Base-by-base conservation (phyloP, 1,140 invertebrate genomes). In the Cydia strobilella region DNA sequence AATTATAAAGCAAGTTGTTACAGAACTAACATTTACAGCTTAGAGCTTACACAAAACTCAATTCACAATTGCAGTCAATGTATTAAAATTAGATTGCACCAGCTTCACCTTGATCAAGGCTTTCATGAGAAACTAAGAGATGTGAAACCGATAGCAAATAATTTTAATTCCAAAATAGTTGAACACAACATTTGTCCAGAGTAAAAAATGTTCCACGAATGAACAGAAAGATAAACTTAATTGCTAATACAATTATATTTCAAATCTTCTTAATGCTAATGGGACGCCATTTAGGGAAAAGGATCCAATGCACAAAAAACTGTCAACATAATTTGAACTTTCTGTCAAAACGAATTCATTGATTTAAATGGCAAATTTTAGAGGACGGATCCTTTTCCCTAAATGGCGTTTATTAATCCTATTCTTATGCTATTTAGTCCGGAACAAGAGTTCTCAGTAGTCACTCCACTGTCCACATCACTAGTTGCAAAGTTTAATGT, bases 401-500 rank as follows among this genome's bases (percentile, higher is more conserved):
- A n/a, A n/a, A n/a, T n/a, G n/a, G n/a, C n/a, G n/a, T n/a, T n/a
- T n/a, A n/a, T 86, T 85, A 76, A 87, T 90, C 90, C 77, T 79
- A 81, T 86, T 88, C 91, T 89, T 76, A 73, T 84, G 74, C 87
- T 90, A 91, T 81, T 85, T 84, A 89, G 88, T 90, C 90, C 89
- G 83, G 89, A 89, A 85, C 84, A 86, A 86, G 81, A 86, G 84
- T 87, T 88, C 81, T 77, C 79, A 82, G 82, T 82, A 87, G 84
- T 86, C 88, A 91, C 87, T 86, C 82, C 88, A 90, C 86, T 86
- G 84, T 87, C 82, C 86, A 92, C 85, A 85, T 88, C 90, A 90
- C 89, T 90, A 87, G 81, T 77, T 81, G 85, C 83, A 87, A 88
- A 86, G 82, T 87, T 87, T 80, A 79, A 86, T 86, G 78, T 82